Evolutionary conservation across 2,888 invertebrate species (phyloP).

Genomic region (Agonum fuliginosum): DNA sequence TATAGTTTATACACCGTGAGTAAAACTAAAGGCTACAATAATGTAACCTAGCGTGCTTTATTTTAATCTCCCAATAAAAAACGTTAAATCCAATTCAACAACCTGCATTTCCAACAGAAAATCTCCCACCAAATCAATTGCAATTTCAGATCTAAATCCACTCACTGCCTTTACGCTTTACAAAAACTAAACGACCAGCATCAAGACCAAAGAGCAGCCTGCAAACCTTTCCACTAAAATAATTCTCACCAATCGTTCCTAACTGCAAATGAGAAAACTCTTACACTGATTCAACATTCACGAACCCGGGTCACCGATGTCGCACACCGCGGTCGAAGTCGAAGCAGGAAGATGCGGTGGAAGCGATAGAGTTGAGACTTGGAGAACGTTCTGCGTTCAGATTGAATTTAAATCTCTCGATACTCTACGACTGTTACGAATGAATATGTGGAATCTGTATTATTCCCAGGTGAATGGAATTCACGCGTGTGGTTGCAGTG

Average conservation of each 20-base stretch:
- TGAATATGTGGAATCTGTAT: constrained; percentile 55
- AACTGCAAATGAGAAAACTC: constrained; percentile 58
- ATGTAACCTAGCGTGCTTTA: no score
- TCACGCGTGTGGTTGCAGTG: constrained; percentile 27
- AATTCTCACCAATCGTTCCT: constrained; percentile 54
- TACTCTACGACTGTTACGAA: constrained; percentile 40
- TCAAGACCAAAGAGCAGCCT: background rate
- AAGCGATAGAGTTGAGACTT: background rate
- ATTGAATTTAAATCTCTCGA: constrained; percentile 55
- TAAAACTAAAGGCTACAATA: no score
- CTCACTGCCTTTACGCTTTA: background rate
- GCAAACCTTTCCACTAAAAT: constrained; percentile 28
- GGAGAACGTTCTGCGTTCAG: constrained; percentile 21
- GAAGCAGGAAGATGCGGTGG: background rate
- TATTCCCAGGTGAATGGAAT: constrained; percentile 44
- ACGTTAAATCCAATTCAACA: background rate
- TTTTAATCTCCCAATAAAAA: no score
- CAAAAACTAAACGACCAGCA: constrained; percentile 35
- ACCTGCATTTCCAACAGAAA: background rate
- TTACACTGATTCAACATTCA: constrained; percentile 34
- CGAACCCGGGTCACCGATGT: background rate
- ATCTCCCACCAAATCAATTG: constrained; percentile 15
- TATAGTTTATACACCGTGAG: no score
- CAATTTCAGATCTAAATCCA: background rate
- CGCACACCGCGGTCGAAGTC: background rate